Conservation (phyloP, 2,888 invertebrate genomes). For the Nasonia oneida region DNA sequence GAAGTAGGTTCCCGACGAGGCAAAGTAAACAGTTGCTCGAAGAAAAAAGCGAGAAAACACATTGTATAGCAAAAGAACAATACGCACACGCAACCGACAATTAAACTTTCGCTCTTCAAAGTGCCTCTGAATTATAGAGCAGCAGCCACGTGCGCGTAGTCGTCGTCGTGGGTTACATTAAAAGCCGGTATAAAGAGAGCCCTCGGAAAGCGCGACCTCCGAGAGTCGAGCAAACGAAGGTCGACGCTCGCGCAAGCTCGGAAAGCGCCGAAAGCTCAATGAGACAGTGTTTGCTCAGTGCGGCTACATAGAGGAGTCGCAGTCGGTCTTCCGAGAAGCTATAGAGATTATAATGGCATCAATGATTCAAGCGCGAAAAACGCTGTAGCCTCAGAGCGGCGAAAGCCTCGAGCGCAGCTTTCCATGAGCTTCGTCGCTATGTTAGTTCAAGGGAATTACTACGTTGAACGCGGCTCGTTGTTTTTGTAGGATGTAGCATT, state of each 20-base stretch:
- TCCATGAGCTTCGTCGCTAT: not conserved
- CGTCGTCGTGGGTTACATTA: conserved; percentile 4
- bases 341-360: not conserved
- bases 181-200: not conserved
- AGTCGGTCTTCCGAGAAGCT: not conserved
- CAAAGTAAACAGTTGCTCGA: not conserved
- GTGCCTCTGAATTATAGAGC: not conserved
- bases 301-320: not conserved
- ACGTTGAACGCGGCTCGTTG: not conserved
- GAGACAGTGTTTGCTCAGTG: conserved; percentile 4
- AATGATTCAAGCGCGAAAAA: conserved; percentile 2
- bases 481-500: too few relatives aligned
- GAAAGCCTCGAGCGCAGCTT: not conserved
- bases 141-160: not conserved
- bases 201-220: not conserved
- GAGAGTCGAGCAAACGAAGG: not conserved
- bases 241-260: not conserved
- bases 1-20: too few relatives aligned
- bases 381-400: not conserved
- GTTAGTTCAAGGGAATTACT: conserved; percentile 14
- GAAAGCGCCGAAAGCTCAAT: not conserved
- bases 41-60: not conserved
- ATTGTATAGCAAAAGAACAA: not conserved
- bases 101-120: not conserved
- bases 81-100: not conserved